Base-by-base conservation (phyloP, 1,140 invertebrate genomes). In the Trichoplusia ni region DNA sequence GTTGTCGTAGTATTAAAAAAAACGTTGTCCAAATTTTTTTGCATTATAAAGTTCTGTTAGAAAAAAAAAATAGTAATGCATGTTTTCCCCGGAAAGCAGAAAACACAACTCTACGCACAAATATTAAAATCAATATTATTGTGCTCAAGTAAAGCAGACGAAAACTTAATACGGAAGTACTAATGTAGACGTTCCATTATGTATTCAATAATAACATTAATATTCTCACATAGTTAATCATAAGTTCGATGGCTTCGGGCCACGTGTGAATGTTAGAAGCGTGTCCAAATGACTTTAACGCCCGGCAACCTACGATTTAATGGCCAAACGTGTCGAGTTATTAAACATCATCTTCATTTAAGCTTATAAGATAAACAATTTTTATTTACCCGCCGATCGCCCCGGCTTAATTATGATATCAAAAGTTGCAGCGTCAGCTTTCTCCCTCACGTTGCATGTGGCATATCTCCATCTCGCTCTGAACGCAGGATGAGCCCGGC, bases 331-430 rank as follows among this genome's bases (percentile, higher is more conserved):
- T 71, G 74, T 69, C 56, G 70, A 73, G 70, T 70, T 77, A 73
- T 81, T 78, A 81, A 81, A 75, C 71, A 75, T 75, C 68, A 75
- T 73, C 71, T 70, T 67, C 70, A 76, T 79, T 80, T 80, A 70
- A 69, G 69, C 67, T 71, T 69, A 73, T 78, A 81, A 80, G 73
- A 86, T 86, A 82, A 86, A 85, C 74, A 82, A 74, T 84, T 78
- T 79, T 75, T 79, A 75, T 77, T 69, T 62, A 65, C 63, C 75
- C 73, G 70, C 60, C 64, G 64, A 46, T 71, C 73, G 69, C 73
- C 56, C 54, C 54, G 60, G 51, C 77, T 82, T 90, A 87, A 90
- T 88, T 84, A 90, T 83, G 84, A 87, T 87, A 87, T 90, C 87
- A 88, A 85, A 87, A 82, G 76, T 75, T 79, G 77, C 74, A 73